Base-by-base conservation (phyloP, 2,797 vertebrate species). In the Malacoraja senta region DNA sequence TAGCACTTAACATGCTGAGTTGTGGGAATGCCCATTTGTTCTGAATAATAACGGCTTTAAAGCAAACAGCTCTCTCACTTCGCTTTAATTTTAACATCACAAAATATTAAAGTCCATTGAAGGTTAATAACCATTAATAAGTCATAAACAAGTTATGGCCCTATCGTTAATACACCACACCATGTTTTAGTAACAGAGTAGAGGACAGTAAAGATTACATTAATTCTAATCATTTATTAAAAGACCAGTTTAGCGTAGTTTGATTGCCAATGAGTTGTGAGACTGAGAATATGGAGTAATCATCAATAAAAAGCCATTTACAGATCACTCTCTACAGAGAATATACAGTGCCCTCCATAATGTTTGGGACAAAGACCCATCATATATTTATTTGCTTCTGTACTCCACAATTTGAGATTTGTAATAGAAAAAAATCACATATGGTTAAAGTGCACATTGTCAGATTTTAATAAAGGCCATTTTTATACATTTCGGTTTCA, bases 81-180 rank as follows among this genome's bases (percentile, higher is more conserved):
- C 29, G 21, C 32, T 35, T 91, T 38, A 71, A 91, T 44, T 10
- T 91, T n/a, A 71, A 91, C 68, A 53, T 61, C 61, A 63, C 83
- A 65, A 91, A 91, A 91, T 91, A 91, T 91, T 74, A 74, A 26
- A 74, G 38, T 91, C 29, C 68, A 15, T 91, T 72, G 19, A 29
- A 74, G 35, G 35, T 38, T 91, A 44, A 53, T 53, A 53, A 91
- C 6, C 68, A 65, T 88, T 88, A 88, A 19, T 88, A 65, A 65
- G 58, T 88, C 84, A 88, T 84, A 9, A 84, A 61, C 53, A 61
- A 29, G 53, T 88, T 88, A 88, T 65, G 61, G 21, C 58, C 35
- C 84, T 15, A 35, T 65, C 84, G 65, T 65, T 88, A 88, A 88
- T 88, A 32, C n/a, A 88, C 61, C 7, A 15, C 84, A 65, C 29